Base-by-base conservation (phyloP, 2,797 vertebrate species). In the Pantherophis alleghaniensis region DNA sequence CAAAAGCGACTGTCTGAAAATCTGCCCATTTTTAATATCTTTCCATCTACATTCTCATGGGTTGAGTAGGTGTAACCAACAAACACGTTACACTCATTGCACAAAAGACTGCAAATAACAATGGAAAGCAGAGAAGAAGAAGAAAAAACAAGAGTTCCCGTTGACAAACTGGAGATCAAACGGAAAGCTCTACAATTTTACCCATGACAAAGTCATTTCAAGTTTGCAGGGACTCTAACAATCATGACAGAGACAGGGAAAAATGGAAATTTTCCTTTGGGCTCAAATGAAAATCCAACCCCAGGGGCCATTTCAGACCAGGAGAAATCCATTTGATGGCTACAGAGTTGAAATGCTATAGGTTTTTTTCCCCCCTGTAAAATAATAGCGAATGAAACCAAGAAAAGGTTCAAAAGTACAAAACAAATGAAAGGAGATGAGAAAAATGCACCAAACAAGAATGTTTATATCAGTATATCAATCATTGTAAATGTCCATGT, bases 331-430 rank as follows among this genome's bases (percentile, higher is more conserved):
- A n/a, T 66, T n/a, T 66, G 63, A 66, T n/a, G 63, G 63, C 11
- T 0, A 0, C 28, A 14, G 12, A 66, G 28, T n/a, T n/a, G 28
- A 66, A 66, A 13, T 13, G 28, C 63, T 66, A 12, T 13, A 12
- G 11, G 22, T 24, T 10, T 26, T 5, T 28, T 5, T 13, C 2
- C 0, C 4, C 10, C 3, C 57, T 59, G 22, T 60, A 60, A 24
- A 60, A 24, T 5, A 63, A 66, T n/a, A 66, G 28, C 5, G 5
- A n/a, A 66, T n/a, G 12, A 66, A 66, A 66, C 4, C 28, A 14
- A n/a, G 63, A 66, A n/a, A n/a, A 13, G 63, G 63, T 66, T 66
- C 63, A 66, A 66, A 66, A 66, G 28, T n/a, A 28, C 63, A 66
- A 66, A 66, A 61, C 12, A n/a, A 63, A 66, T 66, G 63, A 66